Evolutionary conservation across 2,888 invertebrate genomes (phyloP), one percentile per base, ranked within the genome.

Genomic region (Pharmacophagus antenor): DNA sequence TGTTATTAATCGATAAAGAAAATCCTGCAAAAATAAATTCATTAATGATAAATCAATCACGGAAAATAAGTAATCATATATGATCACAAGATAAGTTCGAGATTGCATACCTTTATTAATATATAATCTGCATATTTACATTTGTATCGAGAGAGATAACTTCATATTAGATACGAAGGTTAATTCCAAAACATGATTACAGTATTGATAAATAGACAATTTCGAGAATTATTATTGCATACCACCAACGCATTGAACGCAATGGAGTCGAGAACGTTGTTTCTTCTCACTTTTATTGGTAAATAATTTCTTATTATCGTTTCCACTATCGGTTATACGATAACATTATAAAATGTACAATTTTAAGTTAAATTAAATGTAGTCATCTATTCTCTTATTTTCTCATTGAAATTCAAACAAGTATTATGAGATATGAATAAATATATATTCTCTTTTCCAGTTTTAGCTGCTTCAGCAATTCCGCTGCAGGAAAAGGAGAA

Each of bases 401-500:
- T n/a, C n/a, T n/a, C n/a, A n/a, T n/a, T n/a, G n/a, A n/a, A n/a
- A n/a, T n/a, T n/a, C n/a, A n/a, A n/a, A n/a, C n/a, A n/a, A n/a
- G n/a, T n/a, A n/a, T n/a, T n/a, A n/a, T n/a, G n/a, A n/a, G n/a
- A n/a, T n/a, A n/a, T n/a, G n/a, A n/a, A n/a, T n/a, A n/a, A n/a
- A n/a, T n/a, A n/a, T n/a, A n/a, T n/a, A n/a, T n/a, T n/a, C n/a
- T n/a, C n/a, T n/a, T n/a, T n/a, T n/a, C n/a, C n/a, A 27, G 56
- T 44, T 56, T 12, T 23, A 17, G 47, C 41, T 17, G 56, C 52
- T 25, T 27, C 48, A 21, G 52, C 56, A 31, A 22, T 56, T 1
- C 57, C 56, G 2, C 21, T 50, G 8, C 6, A n/a, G 10, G 21
- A 57, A 23, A 59, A 23, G 22, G 53, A 53, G 3, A 58, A 61